Evolutionary conservation across 1,140 invertebrate species (phyloP).

Genomic region (Penaeus chinensis): DNA sequence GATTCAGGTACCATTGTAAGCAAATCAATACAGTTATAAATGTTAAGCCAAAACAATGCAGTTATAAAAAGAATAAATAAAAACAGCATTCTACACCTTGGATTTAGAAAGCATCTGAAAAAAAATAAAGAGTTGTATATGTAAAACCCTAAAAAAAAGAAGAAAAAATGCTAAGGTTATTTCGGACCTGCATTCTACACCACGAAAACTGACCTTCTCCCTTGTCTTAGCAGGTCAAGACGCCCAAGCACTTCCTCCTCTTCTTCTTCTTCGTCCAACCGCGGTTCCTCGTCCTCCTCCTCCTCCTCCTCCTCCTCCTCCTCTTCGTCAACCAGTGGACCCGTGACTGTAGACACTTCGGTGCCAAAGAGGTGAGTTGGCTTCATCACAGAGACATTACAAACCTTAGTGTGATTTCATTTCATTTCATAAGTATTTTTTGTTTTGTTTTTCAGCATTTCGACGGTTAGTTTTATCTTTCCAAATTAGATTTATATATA

Average conservation of each 20-base stretch:
- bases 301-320: background rate
- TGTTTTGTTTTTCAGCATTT: background rate
- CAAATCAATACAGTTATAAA: too few species aligned
- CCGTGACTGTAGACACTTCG: conserved; percentile 26
- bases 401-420: background rate
- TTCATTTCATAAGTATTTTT: background rate
- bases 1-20: too few species aligned
- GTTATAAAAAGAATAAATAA: too few species aligned
- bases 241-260: background rate
- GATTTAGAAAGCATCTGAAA: too few species aligned
- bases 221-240: background rate
- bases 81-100: too few species aligned
- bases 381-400: background rate
- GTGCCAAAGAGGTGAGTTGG: conserved; percentile 46
- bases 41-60: too few species aligned
- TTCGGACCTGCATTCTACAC: background rate
- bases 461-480: background rate
- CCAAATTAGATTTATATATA: background rate
- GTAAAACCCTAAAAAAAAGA: too few species aligned
- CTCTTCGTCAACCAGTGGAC: background rate
- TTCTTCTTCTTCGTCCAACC: background rate
- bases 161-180: too few species aligned
- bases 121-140: too few species aligned
- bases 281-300: background rate
- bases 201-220: background rate